Percentiles rank a stretch among this genome's conserved stretches.
phyloP scores from a whole-genome alignment of 2,113 vertebrate genomes.

The Raja brachyura region DNA sequence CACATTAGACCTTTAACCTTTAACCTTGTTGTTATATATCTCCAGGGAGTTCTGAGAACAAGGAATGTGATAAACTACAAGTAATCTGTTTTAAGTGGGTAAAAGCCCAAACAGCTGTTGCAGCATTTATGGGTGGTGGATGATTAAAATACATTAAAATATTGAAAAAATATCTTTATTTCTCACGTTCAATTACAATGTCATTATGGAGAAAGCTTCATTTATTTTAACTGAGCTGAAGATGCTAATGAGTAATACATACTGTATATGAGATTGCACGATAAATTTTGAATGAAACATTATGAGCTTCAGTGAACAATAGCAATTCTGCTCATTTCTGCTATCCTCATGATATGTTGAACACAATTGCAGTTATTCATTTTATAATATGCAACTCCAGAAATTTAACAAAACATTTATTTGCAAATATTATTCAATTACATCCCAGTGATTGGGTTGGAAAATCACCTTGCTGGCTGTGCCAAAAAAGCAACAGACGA shows the following conservation, averaged over 20 bases:
- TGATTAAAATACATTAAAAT: conserved; percentile 42
- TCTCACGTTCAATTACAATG: neutral
- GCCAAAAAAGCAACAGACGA: neutral
- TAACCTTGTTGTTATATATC: conserved; percentile 58
- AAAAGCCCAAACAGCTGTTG: conserved; percentile 61
- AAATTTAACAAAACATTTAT: neutral
- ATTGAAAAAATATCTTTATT: neutral
- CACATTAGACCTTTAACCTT: conserved; percentile 67
- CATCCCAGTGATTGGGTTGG: too few species aligned
- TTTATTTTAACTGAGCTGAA: neutral
- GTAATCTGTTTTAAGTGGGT: conserved; percentile 66
- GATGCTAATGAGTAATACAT: neutral
- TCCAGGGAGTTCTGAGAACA: conserved; percentile 55
- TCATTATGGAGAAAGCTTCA: neutral
- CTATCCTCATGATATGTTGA: neutral
- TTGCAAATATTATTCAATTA: neutral
- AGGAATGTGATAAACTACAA: conserved; percentile 63
- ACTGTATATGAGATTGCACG: neutral
- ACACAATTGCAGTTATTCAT: neutral
- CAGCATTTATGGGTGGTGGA: conserved; percentile 49
- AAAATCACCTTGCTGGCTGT: neutral
- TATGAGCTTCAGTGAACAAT: neutral
- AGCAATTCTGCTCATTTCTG: neutral
- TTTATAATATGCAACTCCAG: neutral
- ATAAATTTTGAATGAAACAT: neutral